These are phyloP conservation scores for Sebastes vulpes DNA, from an alignment of 2,797 vertebrate species.

Conservation along the genomic window DNA sequence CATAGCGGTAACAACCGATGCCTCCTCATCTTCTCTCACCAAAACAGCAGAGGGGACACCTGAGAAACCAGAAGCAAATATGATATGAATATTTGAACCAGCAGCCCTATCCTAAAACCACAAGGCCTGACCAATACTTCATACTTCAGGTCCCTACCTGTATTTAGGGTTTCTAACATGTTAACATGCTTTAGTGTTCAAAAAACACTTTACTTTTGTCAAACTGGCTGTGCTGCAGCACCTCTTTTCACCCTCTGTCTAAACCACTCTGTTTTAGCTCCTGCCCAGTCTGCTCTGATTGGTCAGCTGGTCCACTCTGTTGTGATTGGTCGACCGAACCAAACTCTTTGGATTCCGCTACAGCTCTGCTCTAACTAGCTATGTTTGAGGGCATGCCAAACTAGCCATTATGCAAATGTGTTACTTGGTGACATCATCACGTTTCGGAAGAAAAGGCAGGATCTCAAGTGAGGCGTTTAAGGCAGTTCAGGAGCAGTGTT, in stretches of 20 bases:
- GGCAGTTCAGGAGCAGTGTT: too few relatives aligned
- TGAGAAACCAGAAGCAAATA: constrained; percentile 61
- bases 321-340: background rate
- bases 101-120: background rate
- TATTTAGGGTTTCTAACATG: background rate
- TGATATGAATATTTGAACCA: background rate
- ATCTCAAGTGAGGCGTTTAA: too few relatives aligned
- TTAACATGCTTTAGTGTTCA: background rate
- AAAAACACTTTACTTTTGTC: background rate
- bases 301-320: background rate
- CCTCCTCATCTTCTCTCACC: constrained; percentile 88
- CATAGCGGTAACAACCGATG: constrained; percentile 78
- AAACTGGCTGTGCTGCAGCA: background rate
- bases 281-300: background rate
- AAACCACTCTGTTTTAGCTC: background rate
- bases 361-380: background rate
- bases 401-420: background rate
- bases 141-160: background rate
- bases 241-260: background rate
- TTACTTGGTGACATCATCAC: background rate
- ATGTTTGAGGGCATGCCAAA: background rate
- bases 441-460: too few relatives aligned
- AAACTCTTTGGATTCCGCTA: background rate
- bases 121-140: background rate
- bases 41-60: constrained; percentile 71